Evolutionary conservation across 2,888 invertebrate genomes (phyloP), one percentile per base, ranked within the genome.

Genomic region (Perizoma affinitatum): DNA sequence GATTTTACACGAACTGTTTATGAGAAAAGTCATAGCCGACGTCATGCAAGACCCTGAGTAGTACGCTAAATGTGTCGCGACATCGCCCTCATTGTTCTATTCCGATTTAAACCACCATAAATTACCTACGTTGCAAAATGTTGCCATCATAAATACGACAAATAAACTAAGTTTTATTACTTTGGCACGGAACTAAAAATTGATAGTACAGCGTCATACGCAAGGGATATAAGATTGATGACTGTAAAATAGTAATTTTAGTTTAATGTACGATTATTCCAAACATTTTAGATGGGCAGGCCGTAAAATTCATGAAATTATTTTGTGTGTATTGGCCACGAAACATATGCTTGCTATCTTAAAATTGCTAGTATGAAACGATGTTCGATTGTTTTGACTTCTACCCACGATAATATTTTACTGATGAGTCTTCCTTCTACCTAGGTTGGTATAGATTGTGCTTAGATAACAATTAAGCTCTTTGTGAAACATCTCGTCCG

Each of bases 11-110:
- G 40, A 45, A 62, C 46, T 41, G 42, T 55, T 74, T 72, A 75
- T 60, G 61, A 58, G 54, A 70, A 70, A 75, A 69, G 73, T 65
- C 69, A 67, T 66, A 51, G n/a, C 48, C 42, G 4, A 55, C 63
- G 63, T 63, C 63, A 58, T 42, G 10, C 6, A 8, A 48, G 58
- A 47, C 58, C 63, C 58, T 58, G 63, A 48, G 49, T 35, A 33
- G 22, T 43, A 46, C 68, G 47, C 74, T 78, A 76, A 75, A 72
- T 76, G 65, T 68, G 76, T 75, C 76, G 66, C 67, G 63, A 71
- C 69, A 63, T 67, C 73, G 68, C 61, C 63, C 69, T 68, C 64
- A 66, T 71, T 69, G 71, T 69, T 68, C 61, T 66, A 65, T 69
- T 65, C 68, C 61, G 61, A 64, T 65, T 69, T 66, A 69, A 70